A percentile compares a stretch with the other conserved stretches of the same genome.
These are phyloP conservation scores for Cacajao melanocephalus DNA, from an alignment of 2,797 vertebrate species.

Conservation along the genomic window DNA sequence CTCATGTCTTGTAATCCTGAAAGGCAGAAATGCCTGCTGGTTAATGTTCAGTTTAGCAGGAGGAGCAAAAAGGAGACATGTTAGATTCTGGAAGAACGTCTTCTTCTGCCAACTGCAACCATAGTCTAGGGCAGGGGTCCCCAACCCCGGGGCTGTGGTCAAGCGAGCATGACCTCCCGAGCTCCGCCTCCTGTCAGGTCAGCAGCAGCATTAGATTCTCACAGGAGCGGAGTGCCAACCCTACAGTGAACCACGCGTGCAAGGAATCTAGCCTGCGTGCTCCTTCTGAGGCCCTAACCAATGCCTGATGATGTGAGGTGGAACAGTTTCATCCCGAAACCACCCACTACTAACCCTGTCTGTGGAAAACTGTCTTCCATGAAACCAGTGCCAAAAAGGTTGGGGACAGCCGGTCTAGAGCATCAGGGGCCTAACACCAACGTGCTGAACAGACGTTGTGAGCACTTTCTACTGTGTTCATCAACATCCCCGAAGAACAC, in stretches of 20 bases:
- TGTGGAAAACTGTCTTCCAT: background rate
- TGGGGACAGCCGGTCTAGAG: background rate
- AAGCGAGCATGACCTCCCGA: background rate
- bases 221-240: background rate
- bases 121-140: background rate
- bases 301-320: background rate
- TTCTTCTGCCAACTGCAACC: background rate
- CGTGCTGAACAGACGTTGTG: background rate
- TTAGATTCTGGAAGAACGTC: background rate
- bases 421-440: background rate
- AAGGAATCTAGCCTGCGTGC: background rate
- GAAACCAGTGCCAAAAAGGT: background rate
- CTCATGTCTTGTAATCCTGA: slow-evolving; percentile 34
- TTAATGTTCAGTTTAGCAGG: slow-evolving; percentile 22
- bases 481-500: background rate
- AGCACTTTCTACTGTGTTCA: slow-evolving; percentile 12
- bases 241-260: background rate
- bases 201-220: background rate
- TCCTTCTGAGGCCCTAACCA: background rate
- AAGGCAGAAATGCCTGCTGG: slow-evolving; percentile 43
- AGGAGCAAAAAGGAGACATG: slow-evolving; percentile 13
- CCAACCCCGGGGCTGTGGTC: background rate
- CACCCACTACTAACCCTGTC: background rate
- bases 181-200: background rate
- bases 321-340: background rate